Percentiles rank a stretch among this genome's conserved stretches.
phyloP scores from a whole-genome alignment of 1,140 invertebrate species.

The Apis dorsata region DNA sequence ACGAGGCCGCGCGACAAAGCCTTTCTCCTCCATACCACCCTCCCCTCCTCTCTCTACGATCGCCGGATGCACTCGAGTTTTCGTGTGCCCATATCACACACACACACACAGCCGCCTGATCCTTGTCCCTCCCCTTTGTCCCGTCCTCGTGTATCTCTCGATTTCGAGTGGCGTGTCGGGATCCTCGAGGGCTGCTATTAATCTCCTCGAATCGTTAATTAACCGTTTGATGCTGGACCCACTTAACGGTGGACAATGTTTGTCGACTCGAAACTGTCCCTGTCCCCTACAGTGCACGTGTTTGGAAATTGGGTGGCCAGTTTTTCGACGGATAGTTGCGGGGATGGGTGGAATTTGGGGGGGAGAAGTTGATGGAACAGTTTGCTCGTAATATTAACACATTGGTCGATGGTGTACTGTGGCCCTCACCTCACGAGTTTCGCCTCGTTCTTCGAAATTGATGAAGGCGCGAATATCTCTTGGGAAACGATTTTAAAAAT shows the following conservation, averaged over 20 bases:
- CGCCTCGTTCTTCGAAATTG: no score
- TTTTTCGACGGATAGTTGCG: no score
- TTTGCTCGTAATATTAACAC: no score
- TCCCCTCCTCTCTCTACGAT: background rate
- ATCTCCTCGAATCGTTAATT: conserved; percentile 65
- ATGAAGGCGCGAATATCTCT: no score
- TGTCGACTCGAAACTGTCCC: background rate
- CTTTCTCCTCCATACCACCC: background rate
- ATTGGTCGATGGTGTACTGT: no score
- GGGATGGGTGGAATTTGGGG: no score
- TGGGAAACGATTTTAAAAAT: no score
- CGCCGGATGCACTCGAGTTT: conserved; percentile 16
- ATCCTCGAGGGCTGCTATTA: conserved; percentile 52
- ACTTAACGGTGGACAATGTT: background rate
- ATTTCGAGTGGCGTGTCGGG: conserved; percentile 43
- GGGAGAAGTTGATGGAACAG: no score
- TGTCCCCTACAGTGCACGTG: no score
- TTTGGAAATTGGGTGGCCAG: background rate
- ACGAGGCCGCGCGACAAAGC: conserved; percentile 33
- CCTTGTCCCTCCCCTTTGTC: background rate
- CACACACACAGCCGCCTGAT: background rate
- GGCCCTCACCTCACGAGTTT: no score
- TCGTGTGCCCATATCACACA: background rate
- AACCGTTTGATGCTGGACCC: conserved; percentile 54
- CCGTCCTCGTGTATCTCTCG: conserved; percentile 3